Conservation (phyloP, 2,113 vertebrate species). For the Sakesphorus luctuosus region DNA sequence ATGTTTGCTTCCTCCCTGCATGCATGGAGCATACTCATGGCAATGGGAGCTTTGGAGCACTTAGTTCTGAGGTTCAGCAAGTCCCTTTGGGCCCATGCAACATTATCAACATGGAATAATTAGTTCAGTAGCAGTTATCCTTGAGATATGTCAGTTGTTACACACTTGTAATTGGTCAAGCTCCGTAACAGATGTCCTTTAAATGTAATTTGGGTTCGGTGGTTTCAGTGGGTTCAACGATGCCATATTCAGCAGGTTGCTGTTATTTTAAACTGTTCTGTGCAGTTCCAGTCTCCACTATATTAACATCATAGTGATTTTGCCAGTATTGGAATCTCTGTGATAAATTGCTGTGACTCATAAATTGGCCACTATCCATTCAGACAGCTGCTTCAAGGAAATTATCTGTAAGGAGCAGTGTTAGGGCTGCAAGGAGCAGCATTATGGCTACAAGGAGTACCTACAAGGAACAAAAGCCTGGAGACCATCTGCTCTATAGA, state of each 20-base stretch:
- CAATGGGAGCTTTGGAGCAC: neutral
- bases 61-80: neutral
- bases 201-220: neutral
- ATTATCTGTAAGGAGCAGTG: neutral
- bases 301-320: neutral
- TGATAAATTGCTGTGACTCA: neutral
- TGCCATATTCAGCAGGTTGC: neutral
- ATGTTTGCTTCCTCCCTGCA: neutral
- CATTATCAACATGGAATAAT: neutral
- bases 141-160: neutral
- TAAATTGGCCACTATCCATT: constrained; percentile 17
- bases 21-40: neutral
- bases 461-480: neutral
- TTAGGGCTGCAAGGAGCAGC: neutral
- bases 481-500: constrained; percentile 22
- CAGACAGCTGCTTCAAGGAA: constrained; percentile 14
- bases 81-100: neutral
- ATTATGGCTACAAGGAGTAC: neutral
- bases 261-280: neutral
- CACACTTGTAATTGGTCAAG: neutral
- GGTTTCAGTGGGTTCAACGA: neutral
- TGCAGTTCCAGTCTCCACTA: neutral
- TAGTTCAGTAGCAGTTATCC: neutral
- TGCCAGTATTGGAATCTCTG: neutral
- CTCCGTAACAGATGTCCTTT: neutral